Base-by-base conservation (phyloP, 2,888 invertebrate genomes). In the Chymomyza amoena region DNA sequence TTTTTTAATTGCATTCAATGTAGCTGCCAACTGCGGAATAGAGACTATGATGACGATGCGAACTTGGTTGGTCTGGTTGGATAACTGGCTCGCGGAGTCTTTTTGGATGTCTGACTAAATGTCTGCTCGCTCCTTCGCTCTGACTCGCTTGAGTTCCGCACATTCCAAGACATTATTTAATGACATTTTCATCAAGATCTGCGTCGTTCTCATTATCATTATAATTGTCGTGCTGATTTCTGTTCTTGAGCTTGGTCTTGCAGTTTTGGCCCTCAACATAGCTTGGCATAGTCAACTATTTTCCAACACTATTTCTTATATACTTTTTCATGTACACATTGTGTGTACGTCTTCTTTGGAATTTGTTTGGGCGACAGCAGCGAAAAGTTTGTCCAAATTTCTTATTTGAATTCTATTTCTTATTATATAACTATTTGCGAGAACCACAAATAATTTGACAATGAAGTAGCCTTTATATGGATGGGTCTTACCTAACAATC, bases 1-100 rank as follows among this genome's bases (percentile, higher is more conserved):
- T 83, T 84, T 84, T 81, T 84, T 84, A 84, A 84, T 84, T 84
- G 83, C 83, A 84, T 84, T 84, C 84, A 84, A 84, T 82, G 84
- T 82, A 73, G 52, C 75, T 80, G 84, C 73, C 73, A 79, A 80
- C 73, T 72, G 61, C 69, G 69, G 65, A 20, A 25, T 36, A 6
- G 16, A 2, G 25, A 18, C 15, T 72, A 65, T 68, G 75, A 78
- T 81, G 83, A 72, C 77, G 68, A 68, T 70, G 75, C 69, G 61
- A 81, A 79, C 61, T 76, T 81, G 70, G 62, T 52, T 57, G 72
- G 78, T 71, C 72, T 72, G 69, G 66, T 65, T 16, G 16, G 51
- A 51, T 16, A n/a, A 51, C 16, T 51, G n/a, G 51, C 16, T 51
- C 51, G 51, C 51, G n/a, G 16, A 51, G 25, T 25, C 51, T 51